Conservation (phyloP, 2,113 vertebrate species). For the Pseudopodoces humilis region DNA sequence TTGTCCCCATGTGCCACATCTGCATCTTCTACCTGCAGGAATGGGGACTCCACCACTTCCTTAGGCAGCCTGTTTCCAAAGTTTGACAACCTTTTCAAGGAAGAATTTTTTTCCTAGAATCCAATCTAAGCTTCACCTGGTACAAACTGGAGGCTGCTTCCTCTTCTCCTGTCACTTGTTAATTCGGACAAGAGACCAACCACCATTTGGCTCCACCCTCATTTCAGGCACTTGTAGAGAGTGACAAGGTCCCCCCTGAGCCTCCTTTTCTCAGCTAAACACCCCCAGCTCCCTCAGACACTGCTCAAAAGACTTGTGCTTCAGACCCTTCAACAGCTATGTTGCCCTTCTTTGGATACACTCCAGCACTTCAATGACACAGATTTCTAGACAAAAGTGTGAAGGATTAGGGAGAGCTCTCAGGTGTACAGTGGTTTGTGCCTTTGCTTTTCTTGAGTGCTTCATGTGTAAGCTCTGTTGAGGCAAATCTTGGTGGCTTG, state of each 20-base stretch:
- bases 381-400: not conserved
- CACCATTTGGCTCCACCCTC: not conserved
- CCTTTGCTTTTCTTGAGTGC: not conserved
- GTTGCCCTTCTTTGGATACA: not conserved
- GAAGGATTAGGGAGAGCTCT: not conserved
- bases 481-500: not conserved
- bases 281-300: not conserved
- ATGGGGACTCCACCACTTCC: not conserved
- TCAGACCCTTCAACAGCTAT: not conserved
- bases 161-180: not conserved
- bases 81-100: not conserved
- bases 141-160: not conserved
- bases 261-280: not conserved
- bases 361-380: not conserved
- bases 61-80: not conserved
- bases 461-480: not conserved
- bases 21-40: not conserved
- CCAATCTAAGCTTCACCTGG: not conserved
- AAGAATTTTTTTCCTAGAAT: not conserved
- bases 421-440: not conserved
- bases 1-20: not conserved
- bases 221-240: not conserved
- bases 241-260: not conserved
- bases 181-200: rapidly evolving
- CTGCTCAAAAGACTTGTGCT: not conserved